A percentile compares a stretch with the other conserved stretches of the same genome.
Evolutionary conservation across 2,113 vertebrate species (phyloP).

Genomic region (Hypanus sabinus): DNA sequence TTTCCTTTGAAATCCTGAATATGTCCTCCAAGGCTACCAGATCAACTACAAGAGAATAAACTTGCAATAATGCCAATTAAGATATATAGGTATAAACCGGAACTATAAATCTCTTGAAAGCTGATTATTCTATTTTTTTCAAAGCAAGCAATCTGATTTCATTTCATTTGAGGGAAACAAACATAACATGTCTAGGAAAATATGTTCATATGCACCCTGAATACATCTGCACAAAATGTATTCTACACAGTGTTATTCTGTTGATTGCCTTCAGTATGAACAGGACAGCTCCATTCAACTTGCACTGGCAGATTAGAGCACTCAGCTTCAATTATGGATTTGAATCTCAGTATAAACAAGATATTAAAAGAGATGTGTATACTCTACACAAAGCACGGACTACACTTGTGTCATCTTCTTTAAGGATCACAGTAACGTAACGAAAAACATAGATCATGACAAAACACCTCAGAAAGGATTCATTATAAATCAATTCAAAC

Average conservation of each 20-base stretch:
- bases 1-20: not conserved
- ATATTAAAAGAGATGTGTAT: not conserved
- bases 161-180: not conserved
- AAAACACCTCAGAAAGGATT: not conserved
- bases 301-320: not conserved
- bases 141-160: too few relatives aligned
- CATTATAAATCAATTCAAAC: slow-evolving; percentile 30
- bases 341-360: slow-evolving; percentile 23
- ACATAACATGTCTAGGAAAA: not conserved
- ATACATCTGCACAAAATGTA: slow-evolving; percentile 12
- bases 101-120: not conserved
- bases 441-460: not conserved
- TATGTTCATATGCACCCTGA: not conserved
- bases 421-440: not conserved
- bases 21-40: not conserved
- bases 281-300: slow-evolving; percentile 20
- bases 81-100: not conserved
- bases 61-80: too few relatives aligned
- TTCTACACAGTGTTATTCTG: not conserved
- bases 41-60: not conserved
- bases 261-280: slow-evolving; percentile 25
- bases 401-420: not conserved
- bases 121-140: not conserved
- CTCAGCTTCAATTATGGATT: slow-evolving; percentile 9
- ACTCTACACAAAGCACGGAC: not conserved